Conservation (phyloP, 2,113 vertebrate genomes). For the Benitochromis conjunctus region DNA sequence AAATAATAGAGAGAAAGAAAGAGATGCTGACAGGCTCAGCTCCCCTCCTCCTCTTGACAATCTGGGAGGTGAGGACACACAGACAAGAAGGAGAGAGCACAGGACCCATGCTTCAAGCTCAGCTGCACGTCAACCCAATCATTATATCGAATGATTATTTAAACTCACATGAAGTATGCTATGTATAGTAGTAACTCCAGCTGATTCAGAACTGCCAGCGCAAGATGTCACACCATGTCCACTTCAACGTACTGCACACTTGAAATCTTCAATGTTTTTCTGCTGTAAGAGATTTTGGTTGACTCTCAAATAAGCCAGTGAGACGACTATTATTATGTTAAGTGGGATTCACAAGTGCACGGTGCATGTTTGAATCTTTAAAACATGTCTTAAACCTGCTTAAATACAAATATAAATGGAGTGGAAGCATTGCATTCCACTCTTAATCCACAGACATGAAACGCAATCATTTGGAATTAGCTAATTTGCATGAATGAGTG, state of each 20-base stretch:
- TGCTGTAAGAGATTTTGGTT: background rate
- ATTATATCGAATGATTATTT: slow-evolving; percentile 34
- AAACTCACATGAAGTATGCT: slow-evolving; percentile 33
- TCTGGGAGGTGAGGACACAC: slow-evolving; percentile 55
- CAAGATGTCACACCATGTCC: background rate
- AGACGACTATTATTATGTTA: background rate
- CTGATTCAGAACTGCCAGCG: slow-evolving; percentile 26
- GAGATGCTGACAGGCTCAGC: slow-evolving; percentile 30
- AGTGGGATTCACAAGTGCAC: background rate
- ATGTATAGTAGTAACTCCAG: slow-evolving; percentile 21
- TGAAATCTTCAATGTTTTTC: background rate
- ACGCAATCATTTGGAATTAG: background rate
- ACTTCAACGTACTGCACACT: background rate
- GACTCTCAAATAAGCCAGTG: background rate
- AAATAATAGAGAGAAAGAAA: slow-evolving; percentile 13
- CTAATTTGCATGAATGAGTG: background rate
- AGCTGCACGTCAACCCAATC: slow-evolving; percentile 59
- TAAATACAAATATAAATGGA: background rate
- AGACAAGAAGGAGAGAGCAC: slow-evolving; percentile 26
- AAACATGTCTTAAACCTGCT: background rate
- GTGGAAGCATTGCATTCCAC: background rate
- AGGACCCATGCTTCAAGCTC: slow-evolving; percentile 50
- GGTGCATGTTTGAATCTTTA: background rate
- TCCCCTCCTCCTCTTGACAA: slow-evolving; percentile 39
- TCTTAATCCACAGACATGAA: background rate